Conservation (phyloP, 1,140 invertebrate species). For the Ceratina calcarata region DNA sequence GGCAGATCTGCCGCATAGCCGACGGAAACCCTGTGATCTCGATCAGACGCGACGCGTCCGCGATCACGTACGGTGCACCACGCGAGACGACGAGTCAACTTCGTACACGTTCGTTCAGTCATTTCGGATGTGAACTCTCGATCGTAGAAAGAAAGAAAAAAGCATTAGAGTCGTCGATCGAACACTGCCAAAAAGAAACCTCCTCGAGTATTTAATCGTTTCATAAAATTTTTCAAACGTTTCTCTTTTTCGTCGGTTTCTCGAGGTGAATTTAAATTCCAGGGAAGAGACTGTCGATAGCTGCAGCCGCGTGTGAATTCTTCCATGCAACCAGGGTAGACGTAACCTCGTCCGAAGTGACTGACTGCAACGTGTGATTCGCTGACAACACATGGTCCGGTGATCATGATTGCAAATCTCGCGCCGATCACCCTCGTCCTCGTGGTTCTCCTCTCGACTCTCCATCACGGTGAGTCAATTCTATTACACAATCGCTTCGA, state of each 20-base stretch:
- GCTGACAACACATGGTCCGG: conserved; percentile 62
- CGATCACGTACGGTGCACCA: conserved; percentile 47
- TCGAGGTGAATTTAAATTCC: background rate
- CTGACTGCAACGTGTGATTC: conserved; percentile 33
- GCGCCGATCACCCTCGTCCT: conserved; percentile 57
- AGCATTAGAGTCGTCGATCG: background rate
- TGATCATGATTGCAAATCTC: conserved; percentile 62
- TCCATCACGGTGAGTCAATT: conserved; percentile 60
- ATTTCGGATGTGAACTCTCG: conserved; percentile 39
- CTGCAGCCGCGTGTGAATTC: conserved; percentile 8
- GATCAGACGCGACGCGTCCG: conserved; percentile 63
- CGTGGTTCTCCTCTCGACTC: conserved; percentile 50
- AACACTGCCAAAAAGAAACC: conserved; percentile 21
- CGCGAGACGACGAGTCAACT: conserved; percentile 2
- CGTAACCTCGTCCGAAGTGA: conserved; percentile 29
- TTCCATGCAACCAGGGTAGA: conserved; percentile 42
- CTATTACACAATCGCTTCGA: conserved; percentile 6
- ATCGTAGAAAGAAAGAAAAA: background rate
- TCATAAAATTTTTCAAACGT: no score
- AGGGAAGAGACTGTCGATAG: background rate
- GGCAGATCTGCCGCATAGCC: conserved; percentile 64
- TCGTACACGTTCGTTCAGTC: conserved; percentile 43
- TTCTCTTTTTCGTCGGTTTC: background rate
- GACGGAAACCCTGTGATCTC: conserved; percentile 42
- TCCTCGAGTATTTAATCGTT: no score